Evolutionary conservation across 2,888 invertebrate species (phyloP).

Genomic region (Pristionchus japonicus): DNA sequence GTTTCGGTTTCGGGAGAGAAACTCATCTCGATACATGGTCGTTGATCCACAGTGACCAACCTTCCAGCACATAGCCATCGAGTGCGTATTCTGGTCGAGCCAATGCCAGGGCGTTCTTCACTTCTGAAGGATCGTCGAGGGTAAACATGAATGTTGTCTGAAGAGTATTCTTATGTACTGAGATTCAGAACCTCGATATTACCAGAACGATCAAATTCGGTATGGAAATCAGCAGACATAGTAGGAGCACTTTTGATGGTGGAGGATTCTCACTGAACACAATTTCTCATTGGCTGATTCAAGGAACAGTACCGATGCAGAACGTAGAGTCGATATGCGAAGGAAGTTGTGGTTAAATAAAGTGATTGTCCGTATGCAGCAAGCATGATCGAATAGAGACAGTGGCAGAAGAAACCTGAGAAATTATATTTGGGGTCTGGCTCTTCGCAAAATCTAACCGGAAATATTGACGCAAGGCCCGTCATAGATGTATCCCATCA

Average conservation of each 20-base stretch:
- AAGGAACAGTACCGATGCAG: background rate
- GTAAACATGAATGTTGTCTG: background rate
- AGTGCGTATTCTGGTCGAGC: background rate
- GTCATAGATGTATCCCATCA: background rate
- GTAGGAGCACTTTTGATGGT: background rate
- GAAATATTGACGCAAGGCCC: background rate
- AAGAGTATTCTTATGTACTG: too few species aligned
- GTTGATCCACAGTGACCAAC: background rate
- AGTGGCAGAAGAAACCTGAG: background rate
- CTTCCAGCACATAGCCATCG: background rate
- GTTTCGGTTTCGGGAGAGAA: too few species aligned
- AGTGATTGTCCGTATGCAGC: background rate
- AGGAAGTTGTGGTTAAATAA: background rate
- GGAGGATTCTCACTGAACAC: background rate
- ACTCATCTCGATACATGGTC: too few species aligned
- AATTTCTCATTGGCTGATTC: background rate
- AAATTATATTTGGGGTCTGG: background rate
- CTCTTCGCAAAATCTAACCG: background rate
- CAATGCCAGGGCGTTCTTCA: background rate
- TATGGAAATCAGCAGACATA: background rate
- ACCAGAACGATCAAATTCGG: background rate
- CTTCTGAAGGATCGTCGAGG: background rate
- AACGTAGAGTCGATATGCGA: constrained; percentile 20
- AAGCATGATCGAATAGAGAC: background rate
- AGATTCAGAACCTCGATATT: too few species aligned